Evolutionary conservation across 2,888 invertebrate species (phyloP).

Genomic region (Rotaria socialis): DNA sequence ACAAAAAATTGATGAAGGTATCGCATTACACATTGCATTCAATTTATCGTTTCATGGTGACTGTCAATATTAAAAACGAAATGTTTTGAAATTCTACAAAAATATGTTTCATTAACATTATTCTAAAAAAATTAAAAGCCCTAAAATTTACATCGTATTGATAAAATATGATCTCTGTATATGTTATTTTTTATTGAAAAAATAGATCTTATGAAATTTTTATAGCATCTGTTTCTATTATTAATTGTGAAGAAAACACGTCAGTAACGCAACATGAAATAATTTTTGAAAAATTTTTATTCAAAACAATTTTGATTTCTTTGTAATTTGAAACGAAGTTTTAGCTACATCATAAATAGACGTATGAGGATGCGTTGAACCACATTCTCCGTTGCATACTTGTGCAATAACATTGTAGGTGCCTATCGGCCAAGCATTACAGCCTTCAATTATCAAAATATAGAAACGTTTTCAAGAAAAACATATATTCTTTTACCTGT

Average conservation of each 20-base stretch:
- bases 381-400: constrained; percentile 54
- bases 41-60: too few species aligned
- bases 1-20: too few species aligned
- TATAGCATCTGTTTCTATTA: not conserved
- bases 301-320: not conserved
- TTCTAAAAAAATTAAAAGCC: too few species aligned
- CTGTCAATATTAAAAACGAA: too few species aligned
- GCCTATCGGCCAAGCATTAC: constrained; percentile 54
- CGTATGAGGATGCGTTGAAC: constrained; percentile 54
- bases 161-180: too few species aligned
- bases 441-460: constrained; percentile 47
- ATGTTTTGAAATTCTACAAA: too few species aligned
- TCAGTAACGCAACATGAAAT: not conserved
- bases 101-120: too few species aligned
- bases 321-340: constrained; percentile 49
- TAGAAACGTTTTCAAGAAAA: not conserved
- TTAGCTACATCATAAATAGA: constrained; percentile 50
- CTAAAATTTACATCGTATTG: too few species aligned
- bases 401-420: constrained; percentile 52
- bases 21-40: too few species aligned
- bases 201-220: too few species aligned
- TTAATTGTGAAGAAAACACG: not conserved
- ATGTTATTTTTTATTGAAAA: too few species aligned
- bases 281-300: not conserved
- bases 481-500: constrained; percentile 48